Percentiles rank a stretch among this genome's conserved stretches.
These are phyloP conservation scores for Ctenodactylus gundi DNA, from an alignment of 2,113 vertebrate species.

Conservation along the genomic window DNA sequence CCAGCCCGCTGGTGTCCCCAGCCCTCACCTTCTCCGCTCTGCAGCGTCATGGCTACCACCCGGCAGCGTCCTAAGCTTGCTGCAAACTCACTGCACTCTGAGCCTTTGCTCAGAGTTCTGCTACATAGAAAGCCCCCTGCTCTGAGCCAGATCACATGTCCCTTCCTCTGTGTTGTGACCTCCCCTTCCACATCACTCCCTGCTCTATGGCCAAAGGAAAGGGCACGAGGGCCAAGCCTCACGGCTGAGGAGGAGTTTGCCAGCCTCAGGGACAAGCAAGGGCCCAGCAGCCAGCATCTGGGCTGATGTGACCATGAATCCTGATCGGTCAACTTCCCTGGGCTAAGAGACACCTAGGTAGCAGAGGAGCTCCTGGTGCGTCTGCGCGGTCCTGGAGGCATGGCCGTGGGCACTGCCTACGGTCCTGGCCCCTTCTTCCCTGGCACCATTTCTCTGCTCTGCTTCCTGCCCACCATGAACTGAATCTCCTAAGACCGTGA, in stretches of 20 bases:
- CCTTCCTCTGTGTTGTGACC: neutral
- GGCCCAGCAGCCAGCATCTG: no score
- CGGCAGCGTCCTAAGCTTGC: neutral
- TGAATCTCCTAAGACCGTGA: no score
- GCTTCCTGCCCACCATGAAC: no score
- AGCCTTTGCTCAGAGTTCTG: neutral
- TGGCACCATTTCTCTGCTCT: no score
- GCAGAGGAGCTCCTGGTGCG: no score
- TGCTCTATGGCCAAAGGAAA: neutral
- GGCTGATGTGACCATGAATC: no score
- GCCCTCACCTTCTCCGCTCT: neutral
- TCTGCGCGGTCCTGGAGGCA: no score
- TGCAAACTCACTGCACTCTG: no score
- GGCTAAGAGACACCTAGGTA: no score
- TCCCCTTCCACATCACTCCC: neutral
- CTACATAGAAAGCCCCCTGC: neutral
- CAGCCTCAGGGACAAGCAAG: neutral
- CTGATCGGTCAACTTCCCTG: no score
- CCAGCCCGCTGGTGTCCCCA: neutral
- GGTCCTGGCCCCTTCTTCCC: no score
- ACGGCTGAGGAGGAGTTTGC: neutral
- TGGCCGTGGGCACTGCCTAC: no score
- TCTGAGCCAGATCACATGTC: neutral
- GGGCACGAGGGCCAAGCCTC: neutral
- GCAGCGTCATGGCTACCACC: fast-evolving